phyloP scores from a whole-genome alignment of 2,797 vertebrate species.

The Lagorchestes hirsutus region DNA sequence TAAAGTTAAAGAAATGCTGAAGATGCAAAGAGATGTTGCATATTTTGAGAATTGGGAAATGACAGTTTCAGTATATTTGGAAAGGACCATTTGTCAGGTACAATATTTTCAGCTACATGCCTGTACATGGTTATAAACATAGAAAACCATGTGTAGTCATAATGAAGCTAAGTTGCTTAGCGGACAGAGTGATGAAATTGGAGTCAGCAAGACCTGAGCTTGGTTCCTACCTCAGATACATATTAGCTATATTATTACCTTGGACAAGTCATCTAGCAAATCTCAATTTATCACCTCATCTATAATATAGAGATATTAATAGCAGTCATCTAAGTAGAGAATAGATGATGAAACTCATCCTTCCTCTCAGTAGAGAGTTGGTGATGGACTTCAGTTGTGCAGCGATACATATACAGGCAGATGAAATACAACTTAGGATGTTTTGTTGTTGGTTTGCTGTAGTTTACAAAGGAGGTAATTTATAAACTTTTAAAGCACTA shows the following conservation, averaged over 20 bases:
- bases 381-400: neutral
- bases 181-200: neutral
- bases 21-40: neutral
- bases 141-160: neutral
- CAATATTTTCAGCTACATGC: neutral
- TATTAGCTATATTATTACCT: no score
- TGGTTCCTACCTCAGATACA: neutral
- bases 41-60: neutral
- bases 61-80: neutral
- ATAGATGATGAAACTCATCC: neutral
- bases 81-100: neutral
- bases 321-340: neutral
- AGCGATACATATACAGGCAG: neutral
- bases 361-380: neutral
- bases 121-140: neutral
- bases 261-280: neutral
- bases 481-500: neutral
- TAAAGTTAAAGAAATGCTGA: neutral
- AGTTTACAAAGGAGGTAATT: neutral
- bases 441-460: no score
- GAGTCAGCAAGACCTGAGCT: neutral
- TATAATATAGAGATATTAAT: neutral
- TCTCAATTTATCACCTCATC: neutral
- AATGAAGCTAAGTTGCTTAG: neutral
- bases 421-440: neutral